Percentiles rank a stretch among this genome's conserved stretches.
These are phyloP conservation scores for Rhysida immarginata DNA, from an alignment of 1,140 invertebrate species.

Conservation along the genomic window DNA sequence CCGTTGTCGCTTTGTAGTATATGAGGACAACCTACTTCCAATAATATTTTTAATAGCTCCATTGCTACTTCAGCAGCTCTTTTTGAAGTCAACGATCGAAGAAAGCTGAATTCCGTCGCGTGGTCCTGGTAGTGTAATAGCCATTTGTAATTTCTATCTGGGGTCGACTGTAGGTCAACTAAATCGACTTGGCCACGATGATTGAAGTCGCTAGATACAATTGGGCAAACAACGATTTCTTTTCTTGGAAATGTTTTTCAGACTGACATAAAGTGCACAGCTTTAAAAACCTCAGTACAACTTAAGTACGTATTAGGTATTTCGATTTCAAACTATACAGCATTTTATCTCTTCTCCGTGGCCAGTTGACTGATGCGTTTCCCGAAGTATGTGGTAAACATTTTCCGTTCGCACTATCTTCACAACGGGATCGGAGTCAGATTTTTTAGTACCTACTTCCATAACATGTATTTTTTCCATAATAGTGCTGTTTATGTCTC, in stretches of 20 bases:
- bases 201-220: constrained; percentile 5
- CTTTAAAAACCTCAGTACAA: constrained; percentile 12
- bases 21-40: constrained; percentile 19
- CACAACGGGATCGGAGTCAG: constrained; percentile 8
- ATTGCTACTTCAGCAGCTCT: constrained; percentile 14
- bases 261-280: constrained; percentile 9
- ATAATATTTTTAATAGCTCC: constrained; percentile 21
- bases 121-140: neutral
- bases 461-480: constrained; percentile 1
- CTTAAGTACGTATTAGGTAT: constrained; percentile 11
- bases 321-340: constrained; percentile 8
- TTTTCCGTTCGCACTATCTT: constrained; percentile 5
- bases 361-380: neutral
- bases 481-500: constrained; percentile 8
- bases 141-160: neutral
- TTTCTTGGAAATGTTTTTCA: constrained; percentile 3
- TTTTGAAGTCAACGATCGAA: neutral
- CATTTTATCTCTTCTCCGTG: neutral
- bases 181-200: constrained; percentile 10
- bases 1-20: constrained; percentile 18
- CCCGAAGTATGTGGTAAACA: neutral
- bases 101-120: neutral
- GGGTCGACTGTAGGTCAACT: neutral
- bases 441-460: neutral
- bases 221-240: neutral